Percentiles rank a stretch among this genome's conserved stretches.
phyloP scores from a whole-genome alignment of 2,888 invertebrate genomes.

The Strigamia maritima region DNA sequence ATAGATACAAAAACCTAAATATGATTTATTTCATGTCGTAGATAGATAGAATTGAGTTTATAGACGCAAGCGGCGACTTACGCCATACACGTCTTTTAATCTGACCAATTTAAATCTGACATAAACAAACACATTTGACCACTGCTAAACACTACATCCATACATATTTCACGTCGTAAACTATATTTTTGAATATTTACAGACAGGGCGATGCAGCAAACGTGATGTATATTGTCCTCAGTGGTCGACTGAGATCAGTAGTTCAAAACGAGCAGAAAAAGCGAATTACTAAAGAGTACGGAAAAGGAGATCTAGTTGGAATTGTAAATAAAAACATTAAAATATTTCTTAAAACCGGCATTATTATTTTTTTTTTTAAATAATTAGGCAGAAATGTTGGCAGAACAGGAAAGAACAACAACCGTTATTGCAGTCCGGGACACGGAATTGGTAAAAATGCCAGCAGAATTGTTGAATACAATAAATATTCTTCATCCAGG shows the following conservation, averaged over 20 bases:
- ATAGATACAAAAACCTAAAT: not conserved
- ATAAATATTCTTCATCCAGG: conserved; percentile 94
- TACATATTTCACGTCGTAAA: no score
- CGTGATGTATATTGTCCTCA: conserved; percentile 92
- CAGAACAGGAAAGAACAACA: conserved; percentile 83
- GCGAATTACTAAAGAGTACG: conserved; percentile 93
- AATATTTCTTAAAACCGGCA: no score
- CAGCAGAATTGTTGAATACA: conserved; percentile 92
- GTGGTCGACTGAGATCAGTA: conserved; percentile 92
- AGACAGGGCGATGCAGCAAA: conserved; percentile 92
- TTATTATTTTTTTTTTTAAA: no score
- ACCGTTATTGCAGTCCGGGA: conserved; percentile 96
- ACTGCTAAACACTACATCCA: no score
- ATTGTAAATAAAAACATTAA: no score
- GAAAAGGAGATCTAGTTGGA: conserved; percentile 93
- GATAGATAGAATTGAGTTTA: no score
- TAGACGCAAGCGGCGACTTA: no score
- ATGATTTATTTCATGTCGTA: no score
- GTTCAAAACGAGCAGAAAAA: conserved; percentile 86
- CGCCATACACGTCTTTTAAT: no score
- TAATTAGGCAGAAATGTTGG: conserved; percentile 77
- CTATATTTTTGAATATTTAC: no score
- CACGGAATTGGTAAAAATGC: conserved; percentile 93
- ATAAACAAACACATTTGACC: no score
- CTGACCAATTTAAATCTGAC: no score